Evolutionary conservation across 2,888 invertebrate species (phyloP), one percentile per base, ranked within the genome.

Genomic region (Megalurothrips usitatus): DNA sequence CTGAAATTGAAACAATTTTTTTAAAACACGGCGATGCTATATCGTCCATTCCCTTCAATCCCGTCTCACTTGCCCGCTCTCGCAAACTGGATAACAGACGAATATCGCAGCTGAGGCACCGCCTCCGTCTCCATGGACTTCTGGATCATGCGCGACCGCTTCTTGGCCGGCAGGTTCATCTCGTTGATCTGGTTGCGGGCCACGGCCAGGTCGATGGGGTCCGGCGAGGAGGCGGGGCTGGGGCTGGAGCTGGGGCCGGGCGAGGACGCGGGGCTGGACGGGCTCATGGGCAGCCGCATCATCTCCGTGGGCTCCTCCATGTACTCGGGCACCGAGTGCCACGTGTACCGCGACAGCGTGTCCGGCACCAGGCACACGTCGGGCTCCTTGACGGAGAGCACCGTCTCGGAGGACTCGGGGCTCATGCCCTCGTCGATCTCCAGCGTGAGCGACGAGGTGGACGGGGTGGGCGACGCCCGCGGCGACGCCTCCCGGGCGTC

Each of bases 51-150:
- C 6, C 34, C 81, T 79, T 79, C 79, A 82, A 81, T 79, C 81
- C 6, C 81, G 80, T 80, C 80, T 79, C 63, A 81, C 81, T 82
- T 82, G 82, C 82, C 82, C 79, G 63, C 63, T 47, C 81, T 84
- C n/a, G 96, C 96, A 86, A 94, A 96, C 84, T 95, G 95, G 86
- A 96, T 96, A 80, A 96, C 96, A 4, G 96, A 95, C 86, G 90
- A 92, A 86, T 90, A 88, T 81, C 90, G 87, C 84, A 89, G 87
- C 81, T 88, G 86, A 81, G 87, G 86, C 19, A 87, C 86, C 11
- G 85, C 86, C 78, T 86, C 85, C 58, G 87, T 86, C 84, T 90
- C 90, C 92, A 89, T 92, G 85, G 89, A 92, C 88, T 91, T 92
- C 87, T 91, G 90, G 86, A 92, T 95, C 90, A 94, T 91, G 87